phyloP scores from a whole-genome alignment of 2,888 invertebrate species.

The Brenthis ino region DNA sequence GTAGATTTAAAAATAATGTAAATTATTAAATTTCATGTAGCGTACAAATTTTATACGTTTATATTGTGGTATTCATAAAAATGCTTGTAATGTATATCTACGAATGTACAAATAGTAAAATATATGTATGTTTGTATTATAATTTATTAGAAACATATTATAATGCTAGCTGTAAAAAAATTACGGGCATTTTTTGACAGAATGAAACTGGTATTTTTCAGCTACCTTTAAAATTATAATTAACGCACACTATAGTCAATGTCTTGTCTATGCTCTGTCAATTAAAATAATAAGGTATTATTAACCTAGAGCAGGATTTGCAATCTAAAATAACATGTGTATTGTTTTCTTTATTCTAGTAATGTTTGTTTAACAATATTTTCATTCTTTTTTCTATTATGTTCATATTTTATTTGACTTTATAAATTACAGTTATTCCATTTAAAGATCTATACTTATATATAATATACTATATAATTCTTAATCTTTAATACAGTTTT shows the following conservation, averaged over 20 bases:
- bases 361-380: not conserved
- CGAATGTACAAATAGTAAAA: constrained; percentile 4
- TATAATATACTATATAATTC: too few relatives aligned
- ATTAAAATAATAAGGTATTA: constrained; percentile 1
- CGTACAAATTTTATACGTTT: constrained; percentile 45
- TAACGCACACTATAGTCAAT: constrained; percentile 19
- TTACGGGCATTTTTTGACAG: not conserved
- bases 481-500: too few relatives aligned
- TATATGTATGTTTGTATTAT: constrained; percentile 1
- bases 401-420: too few relatives aligned
- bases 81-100: constrained; percentile 16
- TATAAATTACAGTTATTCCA: too few relatives aligned
- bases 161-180: constrained; percentile 2
- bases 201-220: not conserved
- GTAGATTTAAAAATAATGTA: constrained; percentile 15
- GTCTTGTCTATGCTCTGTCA: constrained; percentile 16
- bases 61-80: constrained; percentile 36
- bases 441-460: too few relatives aligned
- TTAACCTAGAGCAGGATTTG: constrained; percentile 1
- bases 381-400: not conserved
- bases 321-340: not conserved
- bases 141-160: not conserved
- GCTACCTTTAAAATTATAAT: constrained; percentile 2
- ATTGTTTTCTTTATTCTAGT: not conserved
- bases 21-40: constrained; percentile 21